Conservation (phyloP, 2,113 vertebrate species). For the Bambusicola thoracicus region DNA sequence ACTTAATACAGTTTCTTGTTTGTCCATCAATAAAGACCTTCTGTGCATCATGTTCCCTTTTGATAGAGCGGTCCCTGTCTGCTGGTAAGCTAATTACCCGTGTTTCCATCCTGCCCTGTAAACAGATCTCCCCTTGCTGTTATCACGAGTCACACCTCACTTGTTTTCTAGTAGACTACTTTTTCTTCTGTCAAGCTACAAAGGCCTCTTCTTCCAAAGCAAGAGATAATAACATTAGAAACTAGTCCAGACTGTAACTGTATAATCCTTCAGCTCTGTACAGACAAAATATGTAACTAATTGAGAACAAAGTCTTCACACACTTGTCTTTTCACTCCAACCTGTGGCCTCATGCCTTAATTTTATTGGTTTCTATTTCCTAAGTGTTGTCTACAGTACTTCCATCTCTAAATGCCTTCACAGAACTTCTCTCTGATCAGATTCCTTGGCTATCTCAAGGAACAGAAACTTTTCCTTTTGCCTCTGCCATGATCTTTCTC, state of each 20-base stretch:
- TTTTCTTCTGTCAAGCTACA: constrained; percentile 19
- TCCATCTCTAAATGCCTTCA: neutral
- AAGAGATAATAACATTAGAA: constrained; percentile 7
- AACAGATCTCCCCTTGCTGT: constrained; percentile 34
- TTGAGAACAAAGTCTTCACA: neutral
- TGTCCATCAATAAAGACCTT: constrained; percentile 7
- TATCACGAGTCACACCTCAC: fast-evolving
- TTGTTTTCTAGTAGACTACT: constrained; percentile 19
- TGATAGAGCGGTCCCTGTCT: neutral
- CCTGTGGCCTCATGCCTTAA: neutral
- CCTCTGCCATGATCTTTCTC: neutral
- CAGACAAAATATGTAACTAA: neutral
- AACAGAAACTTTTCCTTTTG: neutral
- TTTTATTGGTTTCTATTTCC: neutral
- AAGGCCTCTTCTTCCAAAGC: neutral
- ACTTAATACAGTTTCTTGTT: neutral
- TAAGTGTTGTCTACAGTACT: neutral
- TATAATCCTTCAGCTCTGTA: neutral
- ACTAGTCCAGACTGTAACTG: neutral
- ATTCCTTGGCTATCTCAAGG: neutral
- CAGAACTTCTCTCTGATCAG: neutral
- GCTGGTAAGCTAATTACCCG: constrained; percentile 25
- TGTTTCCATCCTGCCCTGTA: constrained; percentile 39
- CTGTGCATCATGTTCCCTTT: neutral
- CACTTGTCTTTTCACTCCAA: neutral